Conservation (phyloP, 2,113 vertebrate species). For the Triplophysa tibetana region DNA sequence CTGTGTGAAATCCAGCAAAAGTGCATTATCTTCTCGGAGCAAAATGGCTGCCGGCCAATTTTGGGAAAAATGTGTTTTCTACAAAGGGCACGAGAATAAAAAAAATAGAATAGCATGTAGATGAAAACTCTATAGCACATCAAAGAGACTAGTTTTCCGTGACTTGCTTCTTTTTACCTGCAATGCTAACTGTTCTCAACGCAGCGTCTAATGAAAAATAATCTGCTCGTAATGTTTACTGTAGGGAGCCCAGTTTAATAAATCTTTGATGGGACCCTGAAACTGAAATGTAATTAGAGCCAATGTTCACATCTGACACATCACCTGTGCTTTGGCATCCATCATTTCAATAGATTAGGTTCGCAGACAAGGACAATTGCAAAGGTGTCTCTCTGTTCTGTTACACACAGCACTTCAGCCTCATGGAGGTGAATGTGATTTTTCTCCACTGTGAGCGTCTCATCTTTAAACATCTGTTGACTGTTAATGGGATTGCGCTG, state of each 20-base stretch:
- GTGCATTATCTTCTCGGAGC: slow-evolving; percentile 56
- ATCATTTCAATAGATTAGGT: background rate
- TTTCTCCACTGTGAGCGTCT: background rate
- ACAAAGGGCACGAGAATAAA: slow-evolving; percentile 64
- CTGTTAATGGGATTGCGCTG: slow-evolving; percentile 17
- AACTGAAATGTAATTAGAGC: slow-evolving; percentile 35
- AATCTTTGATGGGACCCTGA: background rate
- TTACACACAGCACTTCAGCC: background rate
- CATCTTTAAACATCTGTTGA: slow-evolving; percentile 19
- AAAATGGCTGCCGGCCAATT: slow-evolving; percentile 38
- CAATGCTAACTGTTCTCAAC: slow-evolving; percentile 55
- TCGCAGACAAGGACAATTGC: slow-evolving; percentile 6
- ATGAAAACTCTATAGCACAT: slow-evolving; percentile 49
- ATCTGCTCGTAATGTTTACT: slow-evolving; percentile 29
- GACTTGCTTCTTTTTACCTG: slow-evolving; percentile 64
- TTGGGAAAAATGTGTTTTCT: slow-evolving; percentile 63
- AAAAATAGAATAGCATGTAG: slow-evolving; percentile 58
- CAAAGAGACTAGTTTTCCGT: slow-evolving; percentile 63
- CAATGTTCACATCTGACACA: slow-evolving; percentile 10
- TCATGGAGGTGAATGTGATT: slow-evolving; percentile 13
- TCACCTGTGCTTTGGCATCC: slow-evolving; percentile 33
- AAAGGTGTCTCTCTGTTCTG: slow-evolving; percentile 8
- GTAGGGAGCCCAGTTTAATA: slow-evolving; percentile 36
- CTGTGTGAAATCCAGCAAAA: slow-evolving; percentile 28
- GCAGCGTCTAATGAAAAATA: slow-evolving; percentile 35